These are phyloP conservation scores for Tachina fera DNA, from an alignment of 2,888 invertebrate genomes.

Conservation along the genomic window DNA sequence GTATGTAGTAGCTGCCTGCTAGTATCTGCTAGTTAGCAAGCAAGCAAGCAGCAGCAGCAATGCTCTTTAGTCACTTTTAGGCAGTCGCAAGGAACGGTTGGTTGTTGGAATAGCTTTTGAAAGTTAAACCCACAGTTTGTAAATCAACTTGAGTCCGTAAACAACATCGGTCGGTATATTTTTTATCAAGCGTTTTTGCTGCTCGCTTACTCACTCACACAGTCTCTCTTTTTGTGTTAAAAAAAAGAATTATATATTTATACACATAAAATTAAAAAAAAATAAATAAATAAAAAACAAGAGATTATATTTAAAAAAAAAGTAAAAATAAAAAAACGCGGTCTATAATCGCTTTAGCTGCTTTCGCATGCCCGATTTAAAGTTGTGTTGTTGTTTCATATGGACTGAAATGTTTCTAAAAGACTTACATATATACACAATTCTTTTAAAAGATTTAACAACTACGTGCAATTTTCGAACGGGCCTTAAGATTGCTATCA, in stretches of 20 bases:
- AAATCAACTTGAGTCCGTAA: slow-evolving; percentile 58
- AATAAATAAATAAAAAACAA: slow-evolving; percentile 27
- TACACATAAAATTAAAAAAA: slow-evolving; percentile 22
- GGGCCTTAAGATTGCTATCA: slow-evolving; percentile 10
- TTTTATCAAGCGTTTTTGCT: slow-evolving; percentile 61
- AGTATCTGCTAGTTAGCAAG: slow-evolving; percentile 63
- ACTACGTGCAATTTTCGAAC: slow-evolving; percentile 20
- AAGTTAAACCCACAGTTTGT: slow-evolving; percentile 51
- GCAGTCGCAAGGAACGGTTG: slow-evolving; percentile 80
- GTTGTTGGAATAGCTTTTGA: slow-evolving; percentile 71
- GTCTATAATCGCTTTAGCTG: slow-evolving; percentile 62
- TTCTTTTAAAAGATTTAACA: slow-evolving; percentile 31
- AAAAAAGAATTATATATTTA: slow-evolving; percentile 35
- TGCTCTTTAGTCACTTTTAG: slow-evolving; percentile 82
- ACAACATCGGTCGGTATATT: slow-evolving; percentile 74
- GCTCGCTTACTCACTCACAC: slow-evolving; percentile 31
- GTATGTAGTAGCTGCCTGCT: slow-evolving; percentile 34
- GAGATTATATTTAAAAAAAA: slow-evolving; percentile 35
- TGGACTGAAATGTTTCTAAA: not conserved
- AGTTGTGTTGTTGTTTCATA: slow-evolving; percentile 34
- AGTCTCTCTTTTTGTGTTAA: slow-evolving; percentile 26
- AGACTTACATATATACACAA: not conserved
- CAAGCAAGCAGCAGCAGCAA: slow-evolving; percentile 74
- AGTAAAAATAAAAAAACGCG: slow-evolving; percentile 47
- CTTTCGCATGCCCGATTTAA: slow-evolving; percentile 52